Evolutionary conservation across 2,113 vertebrate genomes (phyloP).

Genomic region (Callocephalon fimbriatum): DNA sequence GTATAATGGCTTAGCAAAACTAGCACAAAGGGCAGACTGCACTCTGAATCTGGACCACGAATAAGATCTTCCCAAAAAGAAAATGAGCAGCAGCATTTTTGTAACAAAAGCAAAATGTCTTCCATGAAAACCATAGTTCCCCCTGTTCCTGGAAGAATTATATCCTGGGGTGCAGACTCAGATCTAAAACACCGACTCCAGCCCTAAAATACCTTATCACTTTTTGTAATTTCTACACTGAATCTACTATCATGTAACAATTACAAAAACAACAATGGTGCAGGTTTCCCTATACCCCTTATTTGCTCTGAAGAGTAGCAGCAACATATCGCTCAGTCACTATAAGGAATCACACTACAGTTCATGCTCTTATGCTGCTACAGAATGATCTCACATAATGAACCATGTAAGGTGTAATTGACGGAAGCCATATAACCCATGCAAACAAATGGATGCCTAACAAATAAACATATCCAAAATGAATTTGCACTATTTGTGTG

Average conservation of each 20-base stretch:
- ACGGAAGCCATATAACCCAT: constrained; percentile 29
- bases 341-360: background rate
- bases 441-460: constrained; percentile 54
- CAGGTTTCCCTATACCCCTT: constrained; percentile 27
- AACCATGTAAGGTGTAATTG: background rate
- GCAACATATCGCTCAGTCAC: constrained; percentile 9
- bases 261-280: constrained; percentile 22
- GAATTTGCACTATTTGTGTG: constrained; percentile 26
- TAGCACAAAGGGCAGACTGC: no score
- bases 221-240: background rate
- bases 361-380: constrained; percentile 14
- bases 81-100: constrained; percentile 30
- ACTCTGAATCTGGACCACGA: no score
- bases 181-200: background rate
- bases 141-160: background rate
- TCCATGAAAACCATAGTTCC: background rate
- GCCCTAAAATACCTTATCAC: background rate
- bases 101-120: constrained; percentile 35
- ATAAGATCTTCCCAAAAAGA: no score
- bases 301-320: background rate
- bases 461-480: constrained; percentile 53
- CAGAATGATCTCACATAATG: constrained; percentile 36
- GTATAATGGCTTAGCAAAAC: no score
- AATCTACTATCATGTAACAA: background rate
- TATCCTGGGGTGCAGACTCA: background rate